Conservation (phyloP, 2,113 vertebrate species). For the Telmatochromis sp. region DNA sequence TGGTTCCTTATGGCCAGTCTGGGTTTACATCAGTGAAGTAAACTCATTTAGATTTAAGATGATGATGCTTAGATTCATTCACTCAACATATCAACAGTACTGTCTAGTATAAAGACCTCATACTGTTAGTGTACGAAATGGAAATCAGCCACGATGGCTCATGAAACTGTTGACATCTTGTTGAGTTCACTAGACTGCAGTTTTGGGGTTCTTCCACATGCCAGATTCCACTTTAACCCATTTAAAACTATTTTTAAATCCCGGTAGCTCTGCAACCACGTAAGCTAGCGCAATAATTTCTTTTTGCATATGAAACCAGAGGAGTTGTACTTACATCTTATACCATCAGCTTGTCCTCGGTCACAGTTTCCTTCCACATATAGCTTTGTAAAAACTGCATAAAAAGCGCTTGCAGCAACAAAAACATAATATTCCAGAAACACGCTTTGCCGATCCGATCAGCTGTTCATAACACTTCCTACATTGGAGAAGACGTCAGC, state of each 20-base stretch:
- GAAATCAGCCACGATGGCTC: not conserved
- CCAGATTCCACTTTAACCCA: not conserved
- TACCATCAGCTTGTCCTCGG: accelerated
- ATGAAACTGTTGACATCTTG: not conserved
- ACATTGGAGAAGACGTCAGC: accelerated
- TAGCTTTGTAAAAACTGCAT: accelerated
- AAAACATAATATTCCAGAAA: too few species aligned
- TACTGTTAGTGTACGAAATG: accelerated
- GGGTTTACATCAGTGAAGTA: not conserved
- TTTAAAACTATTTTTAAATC: too few species aligned
- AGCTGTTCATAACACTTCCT: accelerated
- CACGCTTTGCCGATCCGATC: accelerated
- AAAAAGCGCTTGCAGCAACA: too few species aligned
- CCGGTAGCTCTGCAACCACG: accelerated
- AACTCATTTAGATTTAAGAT: not conserved
- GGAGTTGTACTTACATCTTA: too few species aligned
- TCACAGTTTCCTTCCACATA: too few species aligned
- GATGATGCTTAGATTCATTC: not conserved
- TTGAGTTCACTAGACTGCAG: not conserved
- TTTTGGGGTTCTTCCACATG: not conserved
- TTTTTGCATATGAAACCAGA: accelerated
- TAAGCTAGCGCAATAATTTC: accelerated
- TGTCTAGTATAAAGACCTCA: not conserved
- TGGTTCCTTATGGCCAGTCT: not conserved
- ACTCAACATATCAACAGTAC: not conserved